A percentile compares a stretch with the other conserved stretches of the same genome.
Conservation (phyloP, 2,888 invertebrate genomes). For the Sinhomidia bicolor region DNA sequence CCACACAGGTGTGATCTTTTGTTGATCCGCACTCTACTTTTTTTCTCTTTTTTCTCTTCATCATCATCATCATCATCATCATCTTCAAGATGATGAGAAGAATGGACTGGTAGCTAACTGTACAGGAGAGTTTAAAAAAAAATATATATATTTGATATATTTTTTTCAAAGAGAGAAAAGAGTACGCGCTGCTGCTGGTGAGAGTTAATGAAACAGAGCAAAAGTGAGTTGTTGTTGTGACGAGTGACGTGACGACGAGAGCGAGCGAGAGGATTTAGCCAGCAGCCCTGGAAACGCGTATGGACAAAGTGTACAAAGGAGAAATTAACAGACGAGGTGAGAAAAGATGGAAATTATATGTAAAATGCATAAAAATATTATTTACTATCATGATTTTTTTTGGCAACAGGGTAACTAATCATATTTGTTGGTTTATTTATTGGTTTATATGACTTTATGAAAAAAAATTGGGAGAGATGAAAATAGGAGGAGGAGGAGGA, state of each 20-base stretch:
- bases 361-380: background rate
- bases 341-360: background rate
- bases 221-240: slow-evolving; percentile 25
- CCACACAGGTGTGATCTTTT: too few relatives aligned
- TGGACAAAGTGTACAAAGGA: slow-evolving; percentile 76
- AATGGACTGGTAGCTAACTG: background rate
- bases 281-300: slow-evolving; percentile 71
- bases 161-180: background rate
- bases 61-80: too few relatives aligned
- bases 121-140: background rate
- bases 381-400: background rate
- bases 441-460: background rate
- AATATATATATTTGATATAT: too few relatives aligned
- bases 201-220: slow-evolving; percentile 17
- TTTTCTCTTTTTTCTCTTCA: too few relatives aligned
- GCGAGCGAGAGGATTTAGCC: slow-evolving; percentile 8
- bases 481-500: background rate
- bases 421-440: background rate
- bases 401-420: background rate
- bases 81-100: background rate
- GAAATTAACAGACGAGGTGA: slow-evolving; percentile 77
- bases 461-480: background rate
- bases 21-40: too few relatives aligned
- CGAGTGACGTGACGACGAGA: background rate
- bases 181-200: background rate